These are phyloP conservation scores for Syngnathus scovelli DNA, from an alignment of 2,113 vertebrate genomes.

Conservation along the genomic window DNA sequence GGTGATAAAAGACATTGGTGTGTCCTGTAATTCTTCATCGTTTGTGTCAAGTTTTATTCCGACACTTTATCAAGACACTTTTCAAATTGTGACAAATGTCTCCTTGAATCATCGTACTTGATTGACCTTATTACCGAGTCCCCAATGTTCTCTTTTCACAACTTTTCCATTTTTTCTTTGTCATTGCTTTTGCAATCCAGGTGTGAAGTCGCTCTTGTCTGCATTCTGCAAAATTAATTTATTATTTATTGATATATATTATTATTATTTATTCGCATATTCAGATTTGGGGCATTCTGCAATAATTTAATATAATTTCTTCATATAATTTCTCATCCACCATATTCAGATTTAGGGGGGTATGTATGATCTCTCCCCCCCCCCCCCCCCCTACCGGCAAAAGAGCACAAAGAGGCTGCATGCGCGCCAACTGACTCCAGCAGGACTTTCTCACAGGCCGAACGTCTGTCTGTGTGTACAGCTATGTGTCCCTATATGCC, in stretches of 20 bases:
- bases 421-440: constrained; percentile 33
- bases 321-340: not conserved
- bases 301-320: not conserved
- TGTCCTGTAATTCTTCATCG: not conserved
- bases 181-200: too few species aligned
- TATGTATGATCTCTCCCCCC: constrained; percentile 39
- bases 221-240: too few species aligned
- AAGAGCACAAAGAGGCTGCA: constrained; percentile 42
- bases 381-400: constrained; percentile 6
- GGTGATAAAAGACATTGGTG: not conserved
- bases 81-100: not conserved
- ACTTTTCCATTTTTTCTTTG: not conserved
- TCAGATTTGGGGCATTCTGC: too few species aligned
- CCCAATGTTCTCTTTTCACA: not conserved
- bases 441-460: constrained; percentile 54
- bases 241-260: too few species aligned
- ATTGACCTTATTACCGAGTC: not conserved
- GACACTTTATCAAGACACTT: too few species aligned
- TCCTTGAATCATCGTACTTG: not conserved
- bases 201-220: too few species aligned
- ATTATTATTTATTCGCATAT: too few species aligned
- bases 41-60: not conserved
- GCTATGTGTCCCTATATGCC: constrained; percentile 62
- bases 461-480: constrained; percentile 56
- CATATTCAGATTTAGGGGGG: constrained; percentile 37